Base-by-base conservation (phyloP, 1,140 invertebrate species). In the Sinonovacula constricta region DNA sequence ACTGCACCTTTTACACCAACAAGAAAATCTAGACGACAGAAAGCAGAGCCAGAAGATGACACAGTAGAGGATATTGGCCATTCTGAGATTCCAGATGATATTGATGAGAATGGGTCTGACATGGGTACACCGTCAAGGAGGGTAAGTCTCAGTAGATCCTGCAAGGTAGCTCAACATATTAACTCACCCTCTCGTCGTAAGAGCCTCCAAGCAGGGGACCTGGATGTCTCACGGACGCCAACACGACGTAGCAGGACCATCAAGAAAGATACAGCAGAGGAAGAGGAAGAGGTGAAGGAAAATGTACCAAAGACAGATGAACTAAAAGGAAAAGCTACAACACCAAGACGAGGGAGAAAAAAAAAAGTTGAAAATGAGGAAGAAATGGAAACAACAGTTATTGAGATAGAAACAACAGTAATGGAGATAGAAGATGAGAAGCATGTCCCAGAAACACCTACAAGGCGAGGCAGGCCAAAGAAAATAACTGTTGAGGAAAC, bases 401-500 rank as follows among this genome's bases (percentile, higher is more conserved):
- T 10, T 45, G 39, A 45, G 39, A 18, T 45, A 18, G 39, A 45
- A 10, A 45, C 39, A 45, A 45, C 39, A 45, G 39, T 10, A 45
- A 18, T 7, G 7, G 39, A 7, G 7, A 45, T 45, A 10, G 7
- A 7, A 45, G 39, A 45, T 45, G 39, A 45, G 18, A n/a, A n/a
- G n/a, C n/a, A n/a, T n/a, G n/a, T n/a, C n/a, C n/a, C n/a, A 26
- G 59, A 72, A 18, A 75, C 71, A 3, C 71, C 71, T 14, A 63
- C 71, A 26, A 49, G 71, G 30, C 62, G 62, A 53, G 71, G 49
- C 14, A 2, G 59, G n/a, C 34, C 22, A 18, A 62, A 62, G 39
- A 72, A 72, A 72, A 45, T 53, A 10, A 5, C 12, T 22, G 14
- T 39, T 30, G 28, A 72, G 26, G n/a, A 45, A 45, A 18, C 39